Evolutionary conservation across 2,113 vertebrate genomes (phyloP), one percentile per base, ranked within the genome.

Genomic region (Probosciger aterrimus): DNA sequence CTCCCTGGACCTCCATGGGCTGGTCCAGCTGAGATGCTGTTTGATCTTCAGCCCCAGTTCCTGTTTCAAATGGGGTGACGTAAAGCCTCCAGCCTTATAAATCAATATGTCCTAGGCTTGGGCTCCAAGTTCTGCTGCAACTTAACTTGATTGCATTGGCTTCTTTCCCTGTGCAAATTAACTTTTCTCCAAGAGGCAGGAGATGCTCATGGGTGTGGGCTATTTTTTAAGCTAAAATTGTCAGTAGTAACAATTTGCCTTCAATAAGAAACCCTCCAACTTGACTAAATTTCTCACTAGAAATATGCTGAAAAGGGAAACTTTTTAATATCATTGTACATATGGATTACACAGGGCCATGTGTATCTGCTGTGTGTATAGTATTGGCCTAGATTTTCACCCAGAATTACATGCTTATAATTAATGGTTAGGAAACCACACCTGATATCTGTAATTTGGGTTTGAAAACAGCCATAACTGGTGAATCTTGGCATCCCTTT

Each of bases 51-150:
- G 2, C 41, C 77, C 71, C 43, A 69, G 19, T 30, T 79, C 52
- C 30, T 31, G 0, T 77, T 77, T 67, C 59, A 46, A 73, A 62
- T 12, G 33, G 64, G 74, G 63, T 77, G 91, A 91, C 3, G 37
- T 81, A 10, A 85, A 41, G 64, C 57, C 80, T 77, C 52, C 52
- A 33, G 30, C 43, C 44, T 53, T 73, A 50, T 83, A 53, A 79
- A 79, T 95, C 75, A 74, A 33, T 30, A 39, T 16, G 46, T 31
- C 83, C 75, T 25, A 52, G 33, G 52, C 83, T 81, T 20, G 62
- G 57, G 50, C 74, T 93, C 91, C 70, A 52, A 62, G 57, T 88
- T 70, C 87, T 71, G 19, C 79, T 65, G 25, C 64, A 44, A 46
- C 59, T 77, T 77, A 67, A 71, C 41, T 65, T 46, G 76, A 76